phyloP scores from a whole-genome alignment of 2,888 invertebrate genomes.

The Fragum whitleyi region DNA sequence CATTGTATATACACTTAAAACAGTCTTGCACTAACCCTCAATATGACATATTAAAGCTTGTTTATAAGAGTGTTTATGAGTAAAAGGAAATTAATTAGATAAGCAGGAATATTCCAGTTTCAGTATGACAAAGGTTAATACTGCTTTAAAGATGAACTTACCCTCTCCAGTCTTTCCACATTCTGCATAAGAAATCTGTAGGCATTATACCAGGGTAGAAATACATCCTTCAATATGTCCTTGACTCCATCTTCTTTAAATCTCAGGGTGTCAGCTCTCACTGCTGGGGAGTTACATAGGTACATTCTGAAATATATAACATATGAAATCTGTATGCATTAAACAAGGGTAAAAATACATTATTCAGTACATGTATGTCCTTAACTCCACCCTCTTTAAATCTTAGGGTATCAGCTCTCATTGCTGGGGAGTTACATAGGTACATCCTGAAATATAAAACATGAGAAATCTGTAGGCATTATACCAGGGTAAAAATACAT shows the following conservation, averaged over 20 bases:
- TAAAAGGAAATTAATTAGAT: too few relatives aligned
- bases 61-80: too few relatives aligned
- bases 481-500: slow-evolving; percentile 98
- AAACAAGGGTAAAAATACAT: slow-evolving; percentile 98
- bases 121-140: too few relatives aligned
- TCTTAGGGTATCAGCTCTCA: slow-evolving; percentile 96
- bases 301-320: slow-evolving; percentile 88
- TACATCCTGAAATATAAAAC: slow-evolving; percentile 88
- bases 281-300: slow-evolving; percentile 98
- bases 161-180: slow-evolving; percentile 91
- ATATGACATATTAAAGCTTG: too few relatives aligned
- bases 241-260: slow-evolving; percentile 99
- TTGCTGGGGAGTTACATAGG: slow-evolving; percentile 98
- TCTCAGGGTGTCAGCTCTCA: slow-evolving; percentile 96
- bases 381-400: slow-evolving; percentile 99
- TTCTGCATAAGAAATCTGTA: slow-evolving; percentile 96
- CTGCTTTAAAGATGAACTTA: slow-evolving; percentile 77
- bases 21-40: too few relatives aligned
- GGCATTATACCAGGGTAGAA: slow-evolving; percentile 95
- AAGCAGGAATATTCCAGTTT: too few relatives aligned
- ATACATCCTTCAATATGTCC: slow-evolving; percentile 98
- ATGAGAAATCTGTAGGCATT: slow-evolving; percentile 91
- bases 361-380: slow-evolving; percentile 98
- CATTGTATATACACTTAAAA: too few relatives aligned
- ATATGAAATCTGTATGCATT: slow-evolving; percentile 91